Conservation (phyloP, 2,888 invertebrate genomes). For the Drosophila fulvimacula region DNA sequence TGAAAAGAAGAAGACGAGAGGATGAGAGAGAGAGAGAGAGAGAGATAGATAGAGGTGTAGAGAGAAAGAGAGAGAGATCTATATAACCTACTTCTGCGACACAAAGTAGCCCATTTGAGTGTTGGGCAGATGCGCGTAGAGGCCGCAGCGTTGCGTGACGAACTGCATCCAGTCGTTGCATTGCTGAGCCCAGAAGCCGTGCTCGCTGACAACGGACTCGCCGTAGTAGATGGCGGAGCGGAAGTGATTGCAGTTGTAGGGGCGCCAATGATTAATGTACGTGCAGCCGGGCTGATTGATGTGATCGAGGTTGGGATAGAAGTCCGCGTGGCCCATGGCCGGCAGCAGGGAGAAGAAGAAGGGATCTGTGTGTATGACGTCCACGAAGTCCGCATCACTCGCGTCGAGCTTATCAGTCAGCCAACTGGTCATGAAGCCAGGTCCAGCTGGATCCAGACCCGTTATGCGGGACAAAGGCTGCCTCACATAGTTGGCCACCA, state of each 20-base stretch:
- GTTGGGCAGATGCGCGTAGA: slow-evolving; percentile 53
- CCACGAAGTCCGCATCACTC: slow-evolving; percentile 87
- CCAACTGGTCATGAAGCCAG: slow-evolving; percentile 86
- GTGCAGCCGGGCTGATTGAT: slow-evolving; percentile 87
- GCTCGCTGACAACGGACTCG: slow-evolving; percentile 86
- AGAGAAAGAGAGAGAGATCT: background rate
- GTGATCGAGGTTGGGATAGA: slow-evolving; percentile 87
- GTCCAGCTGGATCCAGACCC: slow-evolving; percentile 88
- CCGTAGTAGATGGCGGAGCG: slow-evolving; percentile 87
- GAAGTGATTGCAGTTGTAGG: slow-evolving; percentile 87
- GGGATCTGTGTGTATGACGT: slow-evolving; percentile 88
- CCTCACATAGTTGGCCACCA: slow-evolving; percentile 85
- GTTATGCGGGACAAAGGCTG: slow-evolving; percentile 86
- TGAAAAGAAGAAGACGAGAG: slow-evolving; percentile 55
- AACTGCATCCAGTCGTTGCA: slow-evolving; percentile 86
- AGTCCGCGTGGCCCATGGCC: slow-evolving; percentile 86
- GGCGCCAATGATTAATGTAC: slow-evolving; percentile 63
- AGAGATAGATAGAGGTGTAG: background rate
- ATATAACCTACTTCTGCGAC: slow-evolving; percentile 84
- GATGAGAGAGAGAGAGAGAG: background rate
- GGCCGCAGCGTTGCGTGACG: slow-evolving; percentile 85
- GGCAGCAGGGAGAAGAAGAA: slow-evolving; percentile 86
- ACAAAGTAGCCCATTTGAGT: slow-evolving; percentile 86
- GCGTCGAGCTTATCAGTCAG: slow-evolving; percentile 86
- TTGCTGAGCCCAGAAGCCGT: slow-evolving; percentile 87